Evolutionary conservation across 2,888 invertebrate genomes (phyloP), one percentile per base, ranked within the genome.

Genomic region (Furcula furcula): DNA sequence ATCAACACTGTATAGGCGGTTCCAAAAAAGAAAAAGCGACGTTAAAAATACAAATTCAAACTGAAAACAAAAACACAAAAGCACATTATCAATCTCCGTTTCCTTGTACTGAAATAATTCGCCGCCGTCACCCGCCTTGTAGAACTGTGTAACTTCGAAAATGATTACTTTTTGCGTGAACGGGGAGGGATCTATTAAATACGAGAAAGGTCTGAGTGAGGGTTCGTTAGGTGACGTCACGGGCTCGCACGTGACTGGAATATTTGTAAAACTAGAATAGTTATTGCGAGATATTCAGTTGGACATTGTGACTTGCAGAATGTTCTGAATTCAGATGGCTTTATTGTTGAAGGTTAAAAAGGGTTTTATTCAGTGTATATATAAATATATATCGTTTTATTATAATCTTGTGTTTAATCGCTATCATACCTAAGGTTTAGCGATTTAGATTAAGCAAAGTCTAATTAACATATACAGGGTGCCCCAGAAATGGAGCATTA

Each of bases 171-270:
- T 40, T 52, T 46, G 38, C 40, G 31, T 40, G 7, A 28, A 9
- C 16, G 39, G 40, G 49, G 49, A n/a, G n/a, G 38, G 47, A 44
- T 57, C 59, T 57, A 66, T 65, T 69, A 64, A 67, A 67, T 64
- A 57, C 47, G 46, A 46, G 39, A 39, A 41, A 48, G 55, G 46
- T 49, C 42, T 37, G 49, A 55, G 44, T 37, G 49, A 36, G 50
- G 53, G 58, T 66, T 70, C 62, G 65, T 69, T 69, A 65, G 51
- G 55, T 48, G 55, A 55, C 55, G 61, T 56, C 57, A 60, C 36
- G 31, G 33, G 37, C 36, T 26, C 31, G 38, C 18, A 41, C 68
- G 66, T 69, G 68, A 66, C 63, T 25, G 25, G 66, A 67, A 65
- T 69, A 46, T 18, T 12, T 27, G 7, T 11, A 18, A 11, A 10